Conservation (phyloP, 2,113 vertebrate species). For the Ciconia boyciana region DNA sequence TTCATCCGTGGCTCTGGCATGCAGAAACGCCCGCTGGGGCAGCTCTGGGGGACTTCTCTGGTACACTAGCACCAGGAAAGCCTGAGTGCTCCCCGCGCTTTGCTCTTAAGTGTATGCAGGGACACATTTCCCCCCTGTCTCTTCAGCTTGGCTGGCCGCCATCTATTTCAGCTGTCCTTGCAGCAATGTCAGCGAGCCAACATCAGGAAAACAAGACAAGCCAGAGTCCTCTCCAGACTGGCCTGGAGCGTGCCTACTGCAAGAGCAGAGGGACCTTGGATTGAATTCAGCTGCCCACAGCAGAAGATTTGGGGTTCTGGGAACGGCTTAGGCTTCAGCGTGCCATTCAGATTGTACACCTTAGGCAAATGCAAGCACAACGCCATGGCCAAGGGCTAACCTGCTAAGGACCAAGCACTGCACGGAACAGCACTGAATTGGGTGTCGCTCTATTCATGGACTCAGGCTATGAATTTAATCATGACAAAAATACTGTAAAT, state of each 20-base stretch:
- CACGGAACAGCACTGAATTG: neutral
- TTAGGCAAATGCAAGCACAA: neutral
- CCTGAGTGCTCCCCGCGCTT: neutral
- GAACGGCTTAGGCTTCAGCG: neutral
- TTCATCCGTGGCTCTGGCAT: neutral
- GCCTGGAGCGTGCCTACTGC: neutral
- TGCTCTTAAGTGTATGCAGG: neutral
- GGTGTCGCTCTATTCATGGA: neutral
- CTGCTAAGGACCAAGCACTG: neutral
- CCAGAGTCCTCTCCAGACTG: neutral
- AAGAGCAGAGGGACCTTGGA: neutral
- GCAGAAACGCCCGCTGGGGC: neutral
- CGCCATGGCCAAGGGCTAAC: neutral
- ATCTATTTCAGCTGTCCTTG: neutral
- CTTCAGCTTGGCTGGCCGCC: neutral
- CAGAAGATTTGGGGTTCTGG: neutral
- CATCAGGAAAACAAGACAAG: neutral
- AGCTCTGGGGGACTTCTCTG: neutral
- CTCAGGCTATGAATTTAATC: neutral
- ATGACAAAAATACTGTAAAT: neutral
- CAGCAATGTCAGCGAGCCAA: neutral
- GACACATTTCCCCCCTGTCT: neutral
- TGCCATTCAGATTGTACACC: neutral
- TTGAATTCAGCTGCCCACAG: neutral
- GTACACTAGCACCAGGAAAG: neutral